phyloP scores from a whole-genome alignment of 2,888 invertebrate species.

The Morpho helenor region DNA sequence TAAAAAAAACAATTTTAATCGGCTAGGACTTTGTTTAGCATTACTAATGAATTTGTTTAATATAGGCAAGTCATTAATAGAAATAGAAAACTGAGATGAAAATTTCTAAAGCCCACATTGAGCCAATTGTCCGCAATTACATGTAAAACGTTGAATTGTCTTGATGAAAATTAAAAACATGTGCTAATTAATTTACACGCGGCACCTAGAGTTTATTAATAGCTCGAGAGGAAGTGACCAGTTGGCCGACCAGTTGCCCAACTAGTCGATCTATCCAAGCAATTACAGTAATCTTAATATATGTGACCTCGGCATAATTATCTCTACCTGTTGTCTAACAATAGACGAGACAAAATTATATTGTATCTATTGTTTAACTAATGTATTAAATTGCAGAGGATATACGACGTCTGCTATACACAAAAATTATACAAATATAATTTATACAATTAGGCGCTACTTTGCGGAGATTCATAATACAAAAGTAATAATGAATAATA shows the following conservation, averaged over 20 bases:
- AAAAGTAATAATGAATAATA: too few species aligned
- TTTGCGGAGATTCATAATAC: too few species aligned
- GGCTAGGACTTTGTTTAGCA: too few species aligned
- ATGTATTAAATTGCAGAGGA: too few species aligned
- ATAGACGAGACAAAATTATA: constrained; percentile 12
- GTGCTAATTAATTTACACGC: constrained; percentile 36
- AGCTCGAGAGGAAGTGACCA: constrained; percentile 32
- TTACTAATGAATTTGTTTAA: too few species aligned
- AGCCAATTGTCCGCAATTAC: constrained; percentile 44
- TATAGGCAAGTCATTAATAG: too few species aligned
- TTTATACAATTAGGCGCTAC: too few species aligned
- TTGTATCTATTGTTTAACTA: neutral
- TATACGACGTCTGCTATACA: too few species aligned
- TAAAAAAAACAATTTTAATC: too few species aligned
- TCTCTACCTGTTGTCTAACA: constrained; percentile 25
- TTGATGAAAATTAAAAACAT: constrained; percentile 38
- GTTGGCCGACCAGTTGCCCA: constrained; percentile 26
- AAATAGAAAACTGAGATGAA: neutral
- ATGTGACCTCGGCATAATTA: constrained; percentile 31
- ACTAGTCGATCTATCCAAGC: constrained; percentile 25
- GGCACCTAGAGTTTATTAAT: constrained; percentile 34
- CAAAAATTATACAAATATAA: too few species aligned
- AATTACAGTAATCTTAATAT: constrained; percentile 33
- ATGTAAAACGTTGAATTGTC: constrained; percentile 40
- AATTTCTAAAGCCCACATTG: constrained; percentile 16